Evolutionary conservation across 2,113 vertebrate genomes (phyloP).

Genomic region (Telmatochromis brachygnathus): DNA sequence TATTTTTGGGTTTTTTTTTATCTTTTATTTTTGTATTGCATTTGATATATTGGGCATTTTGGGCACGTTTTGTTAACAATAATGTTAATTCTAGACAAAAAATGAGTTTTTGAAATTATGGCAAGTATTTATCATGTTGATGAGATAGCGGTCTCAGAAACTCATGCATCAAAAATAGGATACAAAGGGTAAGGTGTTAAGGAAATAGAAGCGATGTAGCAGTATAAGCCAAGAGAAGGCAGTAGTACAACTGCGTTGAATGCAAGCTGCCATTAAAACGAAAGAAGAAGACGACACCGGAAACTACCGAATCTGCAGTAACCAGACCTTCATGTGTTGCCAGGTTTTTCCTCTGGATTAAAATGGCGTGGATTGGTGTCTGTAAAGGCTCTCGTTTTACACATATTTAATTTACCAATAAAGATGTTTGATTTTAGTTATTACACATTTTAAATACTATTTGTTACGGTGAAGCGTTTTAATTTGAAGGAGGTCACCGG

Average conservation of each 20-base stretch:
- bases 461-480: background rate
- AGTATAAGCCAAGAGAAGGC: background rate
- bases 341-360: accelerated
- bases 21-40: background rate
- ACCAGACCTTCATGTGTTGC: background rate
- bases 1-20: background rate
- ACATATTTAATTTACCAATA: background rate
- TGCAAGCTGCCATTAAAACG: background rate
- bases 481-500: background rate
- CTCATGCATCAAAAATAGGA: background rate
- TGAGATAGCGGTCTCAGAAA: background rate
- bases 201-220: background rate
- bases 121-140: background rate
- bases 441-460: background rate
- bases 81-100: background rate
- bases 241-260: background rate
- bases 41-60: background rate
- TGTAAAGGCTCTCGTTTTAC: background rate
- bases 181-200: background rate
- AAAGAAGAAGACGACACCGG: background rate
- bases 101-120: accelerated
- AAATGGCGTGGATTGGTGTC: accelerated
- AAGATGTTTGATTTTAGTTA: background rate
- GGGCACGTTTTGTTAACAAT: background rate
- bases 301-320: background rate